Percentiles rank a stretch among this genome's conserved stretches.
Evolutionary conservation across 2,888 invertebrate species (phyloP).

Genomic region (Zootermopsis nevadensis): DNA sequence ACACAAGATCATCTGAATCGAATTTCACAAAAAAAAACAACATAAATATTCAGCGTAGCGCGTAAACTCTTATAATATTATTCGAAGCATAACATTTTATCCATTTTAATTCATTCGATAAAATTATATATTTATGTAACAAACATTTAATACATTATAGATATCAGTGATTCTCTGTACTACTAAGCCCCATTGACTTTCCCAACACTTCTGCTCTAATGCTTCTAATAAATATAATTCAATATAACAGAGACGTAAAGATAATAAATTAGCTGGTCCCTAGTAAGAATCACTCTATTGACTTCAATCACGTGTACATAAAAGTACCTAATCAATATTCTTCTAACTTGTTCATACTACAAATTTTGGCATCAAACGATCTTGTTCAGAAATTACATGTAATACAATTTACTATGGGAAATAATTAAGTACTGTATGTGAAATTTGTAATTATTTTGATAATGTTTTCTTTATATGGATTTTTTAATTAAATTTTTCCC

Average conservation of each 20-base stretch:
- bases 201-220: background rate
- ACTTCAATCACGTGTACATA: constrained; percentile 12
- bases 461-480: background rate
- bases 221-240: background rate
- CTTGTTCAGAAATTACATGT: constrained; percentile 1
- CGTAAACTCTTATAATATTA: background rate
- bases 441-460: background rate
- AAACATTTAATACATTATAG: background rate
- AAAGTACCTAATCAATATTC: background rate
- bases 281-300: constrained; percentile 50
- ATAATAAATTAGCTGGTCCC: constrained; percentile 51
- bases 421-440: background rate
- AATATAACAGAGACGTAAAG: constrained; percentile 35
- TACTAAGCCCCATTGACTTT: background rate
- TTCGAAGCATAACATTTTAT: background rate
- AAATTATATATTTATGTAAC: background rate
- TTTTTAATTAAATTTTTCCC: background rate
- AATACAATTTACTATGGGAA: background rate
- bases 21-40: background rate
- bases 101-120: background rate
- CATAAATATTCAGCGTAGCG: background rate
- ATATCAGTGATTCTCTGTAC: too few species aligned
- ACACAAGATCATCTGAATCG: constrained; percentile 39
- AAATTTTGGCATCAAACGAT: constrained; percentile 20
- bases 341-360: background rate